Conservation (phyloP, 2,888 invertebrate genomes). For the Pammene aurita region DNA sequence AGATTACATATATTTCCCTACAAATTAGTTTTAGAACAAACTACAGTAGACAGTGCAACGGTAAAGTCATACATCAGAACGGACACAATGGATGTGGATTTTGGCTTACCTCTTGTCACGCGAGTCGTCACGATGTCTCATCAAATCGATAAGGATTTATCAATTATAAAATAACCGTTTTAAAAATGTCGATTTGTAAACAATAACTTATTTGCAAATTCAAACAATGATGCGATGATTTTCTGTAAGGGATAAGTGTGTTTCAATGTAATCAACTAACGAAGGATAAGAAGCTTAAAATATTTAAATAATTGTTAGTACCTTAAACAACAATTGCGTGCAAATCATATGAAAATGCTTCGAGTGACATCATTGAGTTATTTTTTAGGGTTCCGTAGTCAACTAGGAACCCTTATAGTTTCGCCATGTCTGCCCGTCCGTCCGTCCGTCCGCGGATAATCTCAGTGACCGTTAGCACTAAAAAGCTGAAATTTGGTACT, state of each 20-base stretch:
- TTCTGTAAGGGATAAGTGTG: constrained; percentile 8
- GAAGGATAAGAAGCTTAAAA: constrained; percentile 18
- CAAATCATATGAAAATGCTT: too few species aligned
- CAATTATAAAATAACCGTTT: constrained; percentile 37
- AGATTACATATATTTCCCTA: background rate
- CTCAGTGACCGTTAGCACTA: too few species aligned
- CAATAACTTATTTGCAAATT: constrained; percentile 24
- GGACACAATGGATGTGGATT: constrained; percentile 37
- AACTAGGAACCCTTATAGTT: too few species aligned
- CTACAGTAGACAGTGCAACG: constrained; percentile 32
- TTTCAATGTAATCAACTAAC: constrained; percentile 21
- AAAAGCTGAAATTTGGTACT: too few species aligned
- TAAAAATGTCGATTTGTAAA: constrained; percentile 16
- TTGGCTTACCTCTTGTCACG: constrained; percentile 27
- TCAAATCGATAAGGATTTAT: constrained; percentile 40
- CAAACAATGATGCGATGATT: constrained; percentile 15
- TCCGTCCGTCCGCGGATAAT: too few species aligned
- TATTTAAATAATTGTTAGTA: constrained; percentile 16
- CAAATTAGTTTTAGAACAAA: constrained; percentile 23
- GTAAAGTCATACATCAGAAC: constrained; percentile 12
- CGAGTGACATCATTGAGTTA: too few species aligned
- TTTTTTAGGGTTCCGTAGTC: too few species aligned
- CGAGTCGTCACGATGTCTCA: constrained; percentile 32
- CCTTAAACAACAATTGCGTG: background rate
- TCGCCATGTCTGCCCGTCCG: too few species aligned